These are phyloP conservation scores for Megatriorchis doriae DNA, from an alignment of 2,113 vertebrate species.

Conservation along the genomic window DNA sequence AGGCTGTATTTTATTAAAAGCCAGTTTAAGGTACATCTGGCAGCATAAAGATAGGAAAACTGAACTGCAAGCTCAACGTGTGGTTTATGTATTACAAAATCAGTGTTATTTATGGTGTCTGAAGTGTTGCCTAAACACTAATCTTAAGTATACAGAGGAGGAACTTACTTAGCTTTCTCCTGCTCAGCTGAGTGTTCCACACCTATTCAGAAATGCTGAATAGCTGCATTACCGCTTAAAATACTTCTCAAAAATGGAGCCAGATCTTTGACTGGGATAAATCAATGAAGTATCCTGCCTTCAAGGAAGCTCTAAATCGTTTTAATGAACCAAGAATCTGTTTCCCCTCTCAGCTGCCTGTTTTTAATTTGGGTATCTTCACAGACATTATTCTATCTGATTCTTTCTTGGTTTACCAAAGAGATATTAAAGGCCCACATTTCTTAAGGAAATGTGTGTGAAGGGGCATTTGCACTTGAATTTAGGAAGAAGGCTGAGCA, in stretches of 20 bases:
- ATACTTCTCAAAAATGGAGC: background rate
- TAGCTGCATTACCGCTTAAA: background rate
- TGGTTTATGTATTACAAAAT: background rate
- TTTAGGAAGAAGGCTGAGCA: background rate
- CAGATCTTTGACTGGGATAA: background rate
- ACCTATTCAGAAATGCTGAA: background rate
- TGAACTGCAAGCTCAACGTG: background rate
- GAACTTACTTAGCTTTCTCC: background rate
- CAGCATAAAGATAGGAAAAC: background rate
- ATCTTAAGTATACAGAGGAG: background rate
- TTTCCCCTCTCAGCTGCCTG: background rate
- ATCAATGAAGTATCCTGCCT: background rate
- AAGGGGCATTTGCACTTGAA: background rate
- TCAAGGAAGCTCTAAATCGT: background rate
- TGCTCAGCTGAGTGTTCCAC: background rate
- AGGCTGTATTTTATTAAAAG: background rate
- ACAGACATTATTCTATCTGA: background rate
- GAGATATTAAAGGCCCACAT: background rate
- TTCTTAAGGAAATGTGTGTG: background rate
- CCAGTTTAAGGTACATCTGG: background rate
- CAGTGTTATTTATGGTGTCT: background rate
- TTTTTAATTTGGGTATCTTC: background rate
- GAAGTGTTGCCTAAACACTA: background rate
- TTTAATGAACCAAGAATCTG: background rate
- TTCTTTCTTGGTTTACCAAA: background rate